These are phyloP conservation scores for Exaiptasia diaphana DNA, from an alignment of 64 coral and sea anemone genomes.

Conservation along the genomic window DNA sequence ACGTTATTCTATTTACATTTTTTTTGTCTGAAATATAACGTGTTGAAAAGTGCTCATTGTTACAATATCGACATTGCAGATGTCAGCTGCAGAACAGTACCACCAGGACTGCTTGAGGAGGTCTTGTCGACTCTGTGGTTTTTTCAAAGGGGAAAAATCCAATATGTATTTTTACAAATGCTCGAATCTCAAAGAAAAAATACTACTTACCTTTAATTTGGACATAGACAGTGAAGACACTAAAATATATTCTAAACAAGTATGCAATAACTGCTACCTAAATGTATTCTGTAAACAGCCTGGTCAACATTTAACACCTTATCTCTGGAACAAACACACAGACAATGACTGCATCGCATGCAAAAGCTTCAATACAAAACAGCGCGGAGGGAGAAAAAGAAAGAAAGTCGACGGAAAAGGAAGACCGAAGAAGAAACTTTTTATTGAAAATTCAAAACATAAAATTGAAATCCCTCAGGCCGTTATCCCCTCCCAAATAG, in stretches of 20 bases:
- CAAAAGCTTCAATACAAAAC: not conserved
- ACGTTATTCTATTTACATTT: not conserved
- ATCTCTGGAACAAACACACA: too few species aligned
- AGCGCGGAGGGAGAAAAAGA: not conserved
- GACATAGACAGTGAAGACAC: too few species aligned
- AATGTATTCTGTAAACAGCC: too few species aligned
- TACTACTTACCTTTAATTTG: too few species aligned
- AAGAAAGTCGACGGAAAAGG: not conserved
- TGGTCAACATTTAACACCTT: too few species aligned
- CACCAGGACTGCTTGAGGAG: not conserved
- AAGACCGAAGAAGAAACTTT: not conserved
- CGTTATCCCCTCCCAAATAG: not conserved
- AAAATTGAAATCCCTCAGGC: not conserved
- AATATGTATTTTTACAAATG: not conserved
- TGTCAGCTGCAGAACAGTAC: not conserved
- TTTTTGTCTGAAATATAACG: not conserved
- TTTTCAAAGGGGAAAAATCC: not conserved
- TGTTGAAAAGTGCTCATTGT: not conserved
- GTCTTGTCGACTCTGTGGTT: not conserved
- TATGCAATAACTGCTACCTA: too few species aligned
- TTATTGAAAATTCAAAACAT: not conserved
- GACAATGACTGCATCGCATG: not conserved
- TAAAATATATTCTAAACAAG: too few species aligned
- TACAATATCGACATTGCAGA: not conserved
- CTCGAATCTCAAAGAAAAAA: not conserved